Evolutionary conservation across 2,113 vertebrate genomes (phyloP), one percentile per base, ranked within the genome.

Genomic region (Lophura nycthemera): DNA sequence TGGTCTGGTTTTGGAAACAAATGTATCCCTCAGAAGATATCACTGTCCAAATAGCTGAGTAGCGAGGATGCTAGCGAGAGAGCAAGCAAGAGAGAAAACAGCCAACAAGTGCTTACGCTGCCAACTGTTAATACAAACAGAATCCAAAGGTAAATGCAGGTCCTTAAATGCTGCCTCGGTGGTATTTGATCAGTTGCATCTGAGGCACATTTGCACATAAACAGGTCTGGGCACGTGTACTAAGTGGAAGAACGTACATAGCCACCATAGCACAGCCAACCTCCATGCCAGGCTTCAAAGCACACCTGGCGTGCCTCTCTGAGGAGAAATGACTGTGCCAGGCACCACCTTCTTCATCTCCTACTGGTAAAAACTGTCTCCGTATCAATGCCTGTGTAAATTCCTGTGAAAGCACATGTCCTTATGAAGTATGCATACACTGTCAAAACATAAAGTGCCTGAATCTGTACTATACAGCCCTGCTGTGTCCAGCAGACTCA

Each of bases 231-330:
- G 7, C 29, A 45, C 22, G 13, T 52, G 20, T 21, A 5, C 36
- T 29, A 66, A 82, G 66, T 25, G 42, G 52, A 42, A 47, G 17
- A 76, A 32, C 0, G n/a, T 7, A 47, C 30, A 24, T 12, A 20
- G 48, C 11, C 8, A 1, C 18, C 42, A 45, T 24, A 25, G 34
- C 1, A 71, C 21, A 59, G 25, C 17, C 80, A 84, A 10, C 56
- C 24, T 42, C 12, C 34, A 10, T 29, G n/a, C n/a, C n/a, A 7
- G n/a, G 24, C 45, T 73, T 36, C 54, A 2, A 13, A 29, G 42
- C 2, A 8, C 3, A 7, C 27, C 4, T 2, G 6, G 3, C 2
- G 2, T 6, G 5, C 19, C 17, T 11, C 29, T 8, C 54, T 5
- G 34, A 64, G 42, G 47, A 32, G 59, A 50, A 13, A 11, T 0